phyloP scores from a whole-genome alignment of 2,113 vertebrate genomes.

The Sapayoa aenigma region DNA sequence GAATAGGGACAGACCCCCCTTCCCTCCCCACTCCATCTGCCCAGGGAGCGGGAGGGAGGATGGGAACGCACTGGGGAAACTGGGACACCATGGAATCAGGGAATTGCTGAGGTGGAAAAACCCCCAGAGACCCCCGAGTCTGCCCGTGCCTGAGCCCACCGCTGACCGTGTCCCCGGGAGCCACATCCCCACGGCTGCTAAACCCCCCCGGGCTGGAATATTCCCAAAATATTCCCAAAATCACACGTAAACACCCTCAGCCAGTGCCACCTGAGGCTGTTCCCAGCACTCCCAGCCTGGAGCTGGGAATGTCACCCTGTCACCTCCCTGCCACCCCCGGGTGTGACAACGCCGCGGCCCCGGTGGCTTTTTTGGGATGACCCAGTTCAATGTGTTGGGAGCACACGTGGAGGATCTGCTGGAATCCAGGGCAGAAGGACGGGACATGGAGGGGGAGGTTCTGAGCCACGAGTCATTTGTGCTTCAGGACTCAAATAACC shows the following conservation, averaged over 20 bases:
- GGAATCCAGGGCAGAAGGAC: not conserved
- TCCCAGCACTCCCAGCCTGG: not conserved
- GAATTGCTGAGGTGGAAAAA: not conserved
- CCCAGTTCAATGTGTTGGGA: not conserved
- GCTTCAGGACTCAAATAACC: not conserved
- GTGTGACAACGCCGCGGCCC: not conserved
- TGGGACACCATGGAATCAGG: not conserved
- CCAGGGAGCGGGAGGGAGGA: not conserved
- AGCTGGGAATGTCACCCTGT: not conserved
- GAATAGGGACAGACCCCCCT: not conserved
- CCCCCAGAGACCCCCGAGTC: fast-evolving
- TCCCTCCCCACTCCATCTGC: not conserved
- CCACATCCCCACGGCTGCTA: not conserved
- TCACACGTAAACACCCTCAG: not conserved
- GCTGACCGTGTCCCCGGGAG: fast-evolving
- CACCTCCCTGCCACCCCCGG: not conserved
- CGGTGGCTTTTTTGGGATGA: not conserved
- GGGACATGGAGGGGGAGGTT: not conserved
- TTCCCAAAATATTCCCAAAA: not conserved
- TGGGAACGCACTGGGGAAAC: not conserved
- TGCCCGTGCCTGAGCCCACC: not conserved
- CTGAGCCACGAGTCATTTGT: not conserved
- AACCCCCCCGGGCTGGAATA: no score
- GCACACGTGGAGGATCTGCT: not conserved
- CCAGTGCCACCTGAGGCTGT: not conserved